Conservation (phyloP, 2,888 invertebrate genomes). For the Aproaerema taeniolella region DNA sequence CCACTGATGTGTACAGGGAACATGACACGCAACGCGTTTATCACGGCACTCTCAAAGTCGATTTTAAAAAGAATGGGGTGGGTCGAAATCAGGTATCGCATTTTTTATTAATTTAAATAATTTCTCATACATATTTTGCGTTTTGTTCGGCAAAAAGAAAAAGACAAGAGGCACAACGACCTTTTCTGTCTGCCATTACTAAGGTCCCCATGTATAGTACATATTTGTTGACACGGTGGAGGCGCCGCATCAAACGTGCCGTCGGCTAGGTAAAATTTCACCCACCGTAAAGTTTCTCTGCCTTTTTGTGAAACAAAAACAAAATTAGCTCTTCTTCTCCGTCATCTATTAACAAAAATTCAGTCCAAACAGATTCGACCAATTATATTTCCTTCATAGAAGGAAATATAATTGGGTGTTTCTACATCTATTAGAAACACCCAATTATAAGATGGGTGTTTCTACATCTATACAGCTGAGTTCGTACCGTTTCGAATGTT, state of each 20-base stretch:
- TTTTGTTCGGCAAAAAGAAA: neutral
- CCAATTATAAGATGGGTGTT: no score
- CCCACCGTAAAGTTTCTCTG: neutral
- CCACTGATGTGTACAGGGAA: neutral
- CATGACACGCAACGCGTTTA: neutral
- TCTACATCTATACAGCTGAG: neutral
- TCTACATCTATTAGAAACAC: neutral
- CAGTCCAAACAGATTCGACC: neutral
- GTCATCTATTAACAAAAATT: neutral
- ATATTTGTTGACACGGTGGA: neutral
- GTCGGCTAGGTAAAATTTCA: neutral
- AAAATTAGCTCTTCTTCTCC: neutral
- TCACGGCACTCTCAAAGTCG: neutral
- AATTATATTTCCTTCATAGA: no score
- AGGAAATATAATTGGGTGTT: no score
- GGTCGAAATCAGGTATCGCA: neutral
- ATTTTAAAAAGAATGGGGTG: neutral
- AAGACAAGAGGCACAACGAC: neutral
- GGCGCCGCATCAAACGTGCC: neutral
- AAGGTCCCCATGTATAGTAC: neutral
- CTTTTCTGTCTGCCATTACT: neutral
- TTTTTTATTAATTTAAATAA: neutral
- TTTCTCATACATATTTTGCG: neutral
- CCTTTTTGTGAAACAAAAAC: neutral
- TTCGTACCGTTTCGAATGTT: neutral